Base-by-base conservation (phyloP, 2,888 invertebrate species). In the Graphium colonna region DNA sequence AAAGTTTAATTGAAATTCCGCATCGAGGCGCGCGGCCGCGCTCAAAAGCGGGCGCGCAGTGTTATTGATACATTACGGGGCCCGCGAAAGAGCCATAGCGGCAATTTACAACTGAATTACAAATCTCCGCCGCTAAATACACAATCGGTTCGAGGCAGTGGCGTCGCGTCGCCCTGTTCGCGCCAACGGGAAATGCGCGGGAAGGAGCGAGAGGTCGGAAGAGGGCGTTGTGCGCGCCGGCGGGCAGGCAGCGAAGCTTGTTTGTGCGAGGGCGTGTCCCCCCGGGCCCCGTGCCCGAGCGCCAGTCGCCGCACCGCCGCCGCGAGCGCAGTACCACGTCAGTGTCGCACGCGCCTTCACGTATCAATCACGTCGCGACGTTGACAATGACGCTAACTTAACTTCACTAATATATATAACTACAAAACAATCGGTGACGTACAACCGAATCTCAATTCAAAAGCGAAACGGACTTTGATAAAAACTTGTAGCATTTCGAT, bases 101-200 rank as follows among this genome's bases (percentile, higher is more conserved):
- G 71, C 81, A 81, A 87, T 88, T 88, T 85, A 86, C 87, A 87
- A 82, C 83, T 80, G 87, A 83, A 86, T 87, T 85, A 87, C 87
- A 87, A 88, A 88, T 86, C 85, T 79, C 75, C 74, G 76, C 79
- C 75, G 76, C 82, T 85, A 86, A 87, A 83, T 75, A 88, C 82
- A 87, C 87, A 86, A 82, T 77, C 79, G 70, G 74, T 79, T 77
- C 82, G 83, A 84, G 86, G 85, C 85, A 85, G 86, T 83, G 79
- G 81, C 79, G 81, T 70, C 58, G 28, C 68, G 64, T 49, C 42
- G 49, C 71, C 44, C 38, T 81, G 80, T 61, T 72, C 57, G 33
- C 84, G 4, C 60, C 4, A 1, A 0, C 0, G 16, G 1, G 45
- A 47, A 26, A 1, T 0, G 1, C 16, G 5, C 16, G 43, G 18